A percentile compares a stretch with the other conserved stretches of the same genome.
phyloP scores from a whole-genome alignment of 2,113 vertebrate species.

The Bubo blakistoni region DNA sequence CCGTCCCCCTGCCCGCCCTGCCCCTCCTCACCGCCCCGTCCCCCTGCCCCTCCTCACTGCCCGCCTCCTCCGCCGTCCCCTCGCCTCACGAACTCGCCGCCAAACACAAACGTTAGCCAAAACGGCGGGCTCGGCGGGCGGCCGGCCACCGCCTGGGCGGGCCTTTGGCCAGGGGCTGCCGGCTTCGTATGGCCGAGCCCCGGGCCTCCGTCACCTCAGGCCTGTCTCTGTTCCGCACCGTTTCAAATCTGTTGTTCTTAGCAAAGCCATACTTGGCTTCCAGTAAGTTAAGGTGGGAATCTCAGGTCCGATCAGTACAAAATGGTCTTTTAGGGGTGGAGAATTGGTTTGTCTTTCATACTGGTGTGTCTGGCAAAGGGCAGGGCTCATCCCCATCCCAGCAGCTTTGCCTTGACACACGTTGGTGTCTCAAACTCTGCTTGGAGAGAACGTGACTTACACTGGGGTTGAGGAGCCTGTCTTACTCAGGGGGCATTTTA shows the following conservation, averaged over 20 bases:
- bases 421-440: background rate
- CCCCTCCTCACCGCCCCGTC: background rate
- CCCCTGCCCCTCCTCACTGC: too few relatives aligned
- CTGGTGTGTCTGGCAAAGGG: background rate
- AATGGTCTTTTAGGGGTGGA: background rate
- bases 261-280: background rate
- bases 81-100: background rate
- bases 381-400: background rate
- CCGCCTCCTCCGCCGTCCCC: background rate
- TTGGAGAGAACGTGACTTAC: background rate
- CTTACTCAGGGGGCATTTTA: background rate
- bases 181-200: too few relatives aligned
- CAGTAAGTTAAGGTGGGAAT: background rate
- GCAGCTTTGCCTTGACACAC: background rate
- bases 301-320: background rate
- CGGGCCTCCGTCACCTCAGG: too few relatives aligned
- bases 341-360: background rate
- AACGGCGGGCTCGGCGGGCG: too few relatives aligned
- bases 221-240: background rate
- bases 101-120: too few relatives aligned
- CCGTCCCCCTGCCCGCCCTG: background rate
- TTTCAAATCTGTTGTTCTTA: background rate
- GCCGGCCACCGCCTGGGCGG: too few relatives aligned
- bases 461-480: background rate
- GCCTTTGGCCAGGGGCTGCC: too few relatives aligned